phyloP scores from a whole-genome alignment of 2,113 vertebrate genomes.

The Psammodynastes pulverulentus region DNA sequence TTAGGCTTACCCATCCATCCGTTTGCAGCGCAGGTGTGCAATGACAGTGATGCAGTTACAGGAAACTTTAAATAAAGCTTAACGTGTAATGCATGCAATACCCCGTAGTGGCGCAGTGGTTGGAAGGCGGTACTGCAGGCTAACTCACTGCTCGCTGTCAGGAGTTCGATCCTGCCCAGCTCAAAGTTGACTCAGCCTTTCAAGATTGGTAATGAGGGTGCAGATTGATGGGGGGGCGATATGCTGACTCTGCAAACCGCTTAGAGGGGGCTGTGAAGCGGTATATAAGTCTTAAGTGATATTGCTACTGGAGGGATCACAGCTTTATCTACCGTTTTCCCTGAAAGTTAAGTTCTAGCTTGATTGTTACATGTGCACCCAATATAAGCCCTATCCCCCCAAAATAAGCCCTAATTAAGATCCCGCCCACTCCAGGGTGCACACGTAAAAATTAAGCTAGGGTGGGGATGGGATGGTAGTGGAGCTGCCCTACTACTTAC shows the following conservation, averaged over 20 bases:
- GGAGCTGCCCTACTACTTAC: too few relatives aligned
- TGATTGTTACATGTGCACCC: too few relatives aligned
- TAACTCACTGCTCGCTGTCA: neutral
- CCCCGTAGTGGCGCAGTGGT: too few relatives aligned
- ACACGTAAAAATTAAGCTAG: too few relatives aligned
- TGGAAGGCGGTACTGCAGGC: neutral
- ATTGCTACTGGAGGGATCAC: too few relatives aligned
- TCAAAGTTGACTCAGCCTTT: neutral
- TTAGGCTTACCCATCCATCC: neutral
- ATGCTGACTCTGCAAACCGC: neutral
- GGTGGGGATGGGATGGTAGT: too few relatives aligned
- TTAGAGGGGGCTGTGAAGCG: neutral
- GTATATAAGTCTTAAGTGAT: neutral
- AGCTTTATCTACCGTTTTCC: too few relatives aligned
- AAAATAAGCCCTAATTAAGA: too few relatives aligned
- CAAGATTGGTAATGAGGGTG: neutral
- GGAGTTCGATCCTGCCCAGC: neutral
- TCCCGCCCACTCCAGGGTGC: too few relatives aligned
- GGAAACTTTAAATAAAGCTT: neutral
- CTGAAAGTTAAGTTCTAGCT: too few relatives aligned
- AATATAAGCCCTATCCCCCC: too few relatives aligned
- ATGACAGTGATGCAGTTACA: neutral
- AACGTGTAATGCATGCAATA: neutral
- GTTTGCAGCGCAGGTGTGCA: neutral
- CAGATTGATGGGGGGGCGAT: neutral